Percentiles rank a stretch among this genome's conserved stretches.
Conservation (phyloP, 2,888 invertebrate genomes). For the Zygogramma bicolorata region DNA sequence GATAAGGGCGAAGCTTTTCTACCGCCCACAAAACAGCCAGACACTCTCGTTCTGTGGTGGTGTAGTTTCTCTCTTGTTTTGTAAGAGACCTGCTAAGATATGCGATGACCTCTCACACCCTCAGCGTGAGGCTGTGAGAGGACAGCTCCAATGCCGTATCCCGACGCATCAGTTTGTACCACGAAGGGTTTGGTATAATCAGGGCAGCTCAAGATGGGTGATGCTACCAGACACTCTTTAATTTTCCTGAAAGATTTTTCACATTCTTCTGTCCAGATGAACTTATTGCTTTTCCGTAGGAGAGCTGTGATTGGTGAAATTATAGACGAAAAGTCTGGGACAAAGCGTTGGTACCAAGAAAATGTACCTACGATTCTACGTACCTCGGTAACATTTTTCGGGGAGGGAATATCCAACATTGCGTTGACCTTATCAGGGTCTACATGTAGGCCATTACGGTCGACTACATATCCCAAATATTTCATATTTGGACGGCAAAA, state of each 20-base stretch:
- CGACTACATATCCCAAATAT: conserved; percentile 26
- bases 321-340: conserved; percentile 30
- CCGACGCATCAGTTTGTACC: too few relatives aligned
- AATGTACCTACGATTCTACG: conserved; percentile 31
- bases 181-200: conserved; percentile 19
- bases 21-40: too few relatives aligned
- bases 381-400: conserved; percentile 29
- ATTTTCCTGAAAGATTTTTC: conserved; percentile 17
- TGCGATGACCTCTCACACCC: too few relatives aligned
- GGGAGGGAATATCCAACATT: conserved; percentile 27
- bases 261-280: conserved; percentile 20
- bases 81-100: too few relatives aligned
- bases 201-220: conserved; percentile 28
- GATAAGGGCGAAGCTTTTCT: too few relatives aligned
- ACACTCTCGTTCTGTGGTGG: too few relatives aligned
- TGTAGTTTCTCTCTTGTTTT: too few relatives aligned
- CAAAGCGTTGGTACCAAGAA: conserved; percentile 38
- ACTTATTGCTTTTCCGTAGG: conserved; percentile 19
- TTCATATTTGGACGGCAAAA: conserved; percentile 25
- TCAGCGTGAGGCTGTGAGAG: too few relatives aligned
- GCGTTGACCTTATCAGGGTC: not conserved
- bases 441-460: not conserved
- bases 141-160: too few relatives aligned
- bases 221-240: conserved; percentile 21
- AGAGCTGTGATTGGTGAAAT: conserved; percentile 32